phyloP scores from a whole-genome alignment of 2,113 vertebrate species.

The Peromyscus maniculatus region DNA sequence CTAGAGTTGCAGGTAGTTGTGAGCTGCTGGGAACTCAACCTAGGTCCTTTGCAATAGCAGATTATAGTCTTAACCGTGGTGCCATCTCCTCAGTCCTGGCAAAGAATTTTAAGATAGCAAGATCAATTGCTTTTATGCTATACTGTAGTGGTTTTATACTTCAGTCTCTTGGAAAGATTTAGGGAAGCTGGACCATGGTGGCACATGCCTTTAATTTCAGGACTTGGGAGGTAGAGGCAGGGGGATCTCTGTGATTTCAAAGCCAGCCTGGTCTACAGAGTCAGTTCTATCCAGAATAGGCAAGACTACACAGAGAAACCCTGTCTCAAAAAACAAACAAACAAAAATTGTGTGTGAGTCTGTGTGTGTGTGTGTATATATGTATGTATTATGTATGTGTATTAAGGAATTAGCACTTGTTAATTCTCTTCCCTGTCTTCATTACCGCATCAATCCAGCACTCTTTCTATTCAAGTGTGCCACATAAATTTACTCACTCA shows the following conservation, averaged over 20 bases:
- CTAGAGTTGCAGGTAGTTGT: neutral
- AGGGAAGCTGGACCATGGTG: neutral
- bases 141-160: neutral
- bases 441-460: neutral
- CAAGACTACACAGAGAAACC: neutral
- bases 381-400: neutral
- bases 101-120: neutral
- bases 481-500: neutral
- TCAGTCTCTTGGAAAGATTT: neutral
- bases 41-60: neutral
- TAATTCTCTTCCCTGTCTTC: neutral
- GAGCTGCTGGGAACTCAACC: neutral
- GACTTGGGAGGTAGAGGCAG: neutral
- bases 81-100: neutral
- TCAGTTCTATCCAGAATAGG: neutral
- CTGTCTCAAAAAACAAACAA: neutral
- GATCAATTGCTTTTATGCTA: neutral
- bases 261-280: neutral
- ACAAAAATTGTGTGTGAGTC: neutral
- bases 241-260: neutral
- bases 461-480: neutral
- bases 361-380: neutral
- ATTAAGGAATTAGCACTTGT: neutral
- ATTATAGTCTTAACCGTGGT: neutral
- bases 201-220: neutral